Conservation (phyloP, 2,888 invertebrate genomes). For the Crematogaster levior region DNA sequence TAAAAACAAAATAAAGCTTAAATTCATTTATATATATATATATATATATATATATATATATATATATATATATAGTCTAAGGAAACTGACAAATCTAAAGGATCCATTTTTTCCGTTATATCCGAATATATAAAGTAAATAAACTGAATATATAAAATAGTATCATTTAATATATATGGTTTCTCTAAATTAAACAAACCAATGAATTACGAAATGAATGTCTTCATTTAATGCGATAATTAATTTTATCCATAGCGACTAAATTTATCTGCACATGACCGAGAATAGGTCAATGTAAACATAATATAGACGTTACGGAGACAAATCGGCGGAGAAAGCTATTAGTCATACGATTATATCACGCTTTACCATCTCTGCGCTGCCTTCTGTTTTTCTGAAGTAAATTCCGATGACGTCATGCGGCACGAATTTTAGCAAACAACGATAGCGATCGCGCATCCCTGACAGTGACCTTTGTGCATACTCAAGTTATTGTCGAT, state of each 20-base stretch:
- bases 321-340: conserved; percentile 9
- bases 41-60: too few relatives aligned
- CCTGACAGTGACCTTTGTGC: conserved; percentile 24
- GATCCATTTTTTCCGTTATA: neutral
- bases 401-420: conserved; percentile 54
- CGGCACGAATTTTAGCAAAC: conserved; percentile 61
- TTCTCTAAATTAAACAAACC: neutral
- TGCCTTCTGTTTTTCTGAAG: conserved; percentile 30
- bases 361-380: neutral
- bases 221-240: neutral
- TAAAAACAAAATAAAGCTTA: neutral
- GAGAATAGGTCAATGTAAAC: conserved; percentile 15
- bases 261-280: neutral
- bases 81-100: neutral
- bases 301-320: neutral
- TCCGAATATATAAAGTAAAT: too few relatives aligned
- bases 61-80: too few relatives aligned
- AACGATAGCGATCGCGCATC: conserved; percentile 60
- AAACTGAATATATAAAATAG: neutral
- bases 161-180: neutral
- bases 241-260: neutral
- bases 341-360: conserved; percentile 40
- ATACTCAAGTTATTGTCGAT: conserved; percentile 32
- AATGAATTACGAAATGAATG: conserved; percentile 1
- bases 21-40: neutral